Evolutionary conservation across 2,797 vertebrate species (phyloP).

Genomic region (Siniperca undulata): DNA sequence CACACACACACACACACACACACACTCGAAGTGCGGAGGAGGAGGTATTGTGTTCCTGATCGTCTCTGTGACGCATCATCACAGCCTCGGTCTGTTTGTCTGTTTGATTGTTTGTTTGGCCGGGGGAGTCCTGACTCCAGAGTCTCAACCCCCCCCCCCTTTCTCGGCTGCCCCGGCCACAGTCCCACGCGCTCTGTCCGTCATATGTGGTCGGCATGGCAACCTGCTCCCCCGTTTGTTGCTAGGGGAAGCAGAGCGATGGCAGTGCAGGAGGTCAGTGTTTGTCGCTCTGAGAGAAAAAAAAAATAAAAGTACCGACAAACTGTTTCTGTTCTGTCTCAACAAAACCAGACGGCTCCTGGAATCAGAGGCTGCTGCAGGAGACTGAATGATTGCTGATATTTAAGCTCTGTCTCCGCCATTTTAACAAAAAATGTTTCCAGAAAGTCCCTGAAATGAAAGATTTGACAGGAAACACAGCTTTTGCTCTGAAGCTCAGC

Average conservation of each 20-base stretch:
- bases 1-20: not conserved
- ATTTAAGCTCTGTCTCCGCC: not conserved
- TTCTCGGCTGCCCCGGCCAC: constrained; percentile 47
- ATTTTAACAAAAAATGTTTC: constrained; percentile 2
- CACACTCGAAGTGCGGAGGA: constrained; percentile 9
- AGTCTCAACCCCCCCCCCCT: not conserved
- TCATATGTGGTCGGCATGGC: constrained; percentile 52
- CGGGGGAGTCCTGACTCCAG: constrained; percentile 23
- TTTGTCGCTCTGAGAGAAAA: constrained; percentile 9
- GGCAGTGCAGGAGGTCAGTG: constrained; percentile 28
- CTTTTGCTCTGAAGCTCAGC: constrained; percentile 51
- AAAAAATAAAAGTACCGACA: constrained; percentile 32
- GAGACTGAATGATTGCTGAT: not conserved
- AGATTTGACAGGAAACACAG: constrained; percentile 39
- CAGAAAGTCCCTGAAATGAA: constrained; percentile 41
- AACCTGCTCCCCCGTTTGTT: constrained; percentile 35
- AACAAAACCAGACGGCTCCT: not conserved
- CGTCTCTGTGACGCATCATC: constrained; percentile 14
- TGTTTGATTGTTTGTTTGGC: constrained; percentile 32
- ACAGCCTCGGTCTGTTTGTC: constrained; percentile 29
- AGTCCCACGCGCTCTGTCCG: constrained; percentile 53
- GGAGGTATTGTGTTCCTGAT: constrained; percentile 35
- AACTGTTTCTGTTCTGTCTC: not conserved
- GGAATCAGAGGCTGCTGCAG: not conserved
- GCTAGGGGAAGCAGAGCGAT: constrained; percentile 39